These are phyloP conservation scores for Anoplopoma fimbria DNA, from an alignment of 2,113 vertebrate genomes.

Conservation along the genomic window DNA sequence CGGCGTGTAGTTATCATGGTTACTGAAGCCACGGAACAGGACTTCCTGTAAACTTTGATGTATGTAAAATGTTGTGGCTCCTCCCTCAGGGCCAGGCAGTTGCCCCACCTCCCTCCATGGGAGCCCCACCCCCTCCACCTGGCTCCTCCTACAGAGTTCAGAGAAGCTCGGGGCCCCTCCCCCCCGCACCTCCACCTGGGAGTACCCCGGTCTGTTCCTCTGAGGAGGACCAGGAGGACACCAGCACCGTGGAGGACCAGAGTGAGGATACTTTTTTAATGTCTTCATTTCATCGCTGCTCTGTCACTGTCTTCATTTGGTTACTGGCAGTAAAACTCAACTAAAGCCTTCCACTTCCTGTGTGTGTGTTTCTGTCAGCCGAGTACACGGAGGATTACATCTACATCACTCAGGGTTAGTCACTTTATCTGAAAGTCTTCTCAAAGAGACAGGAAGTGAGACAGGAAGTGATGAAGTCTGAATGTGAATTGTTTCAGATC, in stretches of 20 bases:
- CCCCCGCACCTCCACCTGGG: constrained; percentile 32
- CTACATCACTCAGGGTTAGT: constrained; percentile 87
- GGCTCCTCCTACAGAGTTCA: constrained; percentile 64
- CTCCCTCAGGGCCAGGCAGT: constrained; percentile 40
- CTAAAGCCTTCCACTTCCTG: too few species aligned
- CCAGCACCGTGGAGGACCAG: constrained; percentile 63
- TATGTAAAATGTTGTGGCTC: not conserved
- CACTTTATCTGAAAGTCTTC: not conserved
- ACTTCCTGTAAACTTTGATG: not conserved
- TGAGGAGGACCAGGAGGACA: constrained; percentile 75
- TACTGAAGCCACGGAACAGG: too few species aligned
- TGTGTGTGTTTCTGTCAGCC: constrained; percentile 76
- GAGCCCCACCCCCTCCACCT: constrained; percentile 4
- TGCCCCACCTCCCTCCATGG: constrained; percentile 40
- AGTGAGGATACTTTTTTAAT: too few species aligned
- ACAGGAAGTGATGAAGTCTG: not conserved
- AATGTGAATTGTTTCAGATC: constrained; percentile 79
- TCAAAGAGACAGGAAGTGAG: not conserved
- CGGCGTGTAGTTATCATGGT: too few species aligned
- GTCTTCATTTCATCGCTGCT: too few species aligned
- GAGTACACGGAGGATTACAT: constrained; percentile 89
- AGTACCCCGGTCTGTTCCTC: constrained; percentile 61
- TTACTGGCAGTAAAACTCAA: too few species aligned
- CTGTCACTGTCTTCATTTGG: too few species aligned
- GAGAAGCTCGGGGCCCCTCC: constrained; percentile 34